A percentile compares a stretch with the other conserved stretches of the same genome.
Evolutionary conservation across 2,888 invertebrate genomes (phyloP).

Genomic region (Noctua janthina): DNA sequence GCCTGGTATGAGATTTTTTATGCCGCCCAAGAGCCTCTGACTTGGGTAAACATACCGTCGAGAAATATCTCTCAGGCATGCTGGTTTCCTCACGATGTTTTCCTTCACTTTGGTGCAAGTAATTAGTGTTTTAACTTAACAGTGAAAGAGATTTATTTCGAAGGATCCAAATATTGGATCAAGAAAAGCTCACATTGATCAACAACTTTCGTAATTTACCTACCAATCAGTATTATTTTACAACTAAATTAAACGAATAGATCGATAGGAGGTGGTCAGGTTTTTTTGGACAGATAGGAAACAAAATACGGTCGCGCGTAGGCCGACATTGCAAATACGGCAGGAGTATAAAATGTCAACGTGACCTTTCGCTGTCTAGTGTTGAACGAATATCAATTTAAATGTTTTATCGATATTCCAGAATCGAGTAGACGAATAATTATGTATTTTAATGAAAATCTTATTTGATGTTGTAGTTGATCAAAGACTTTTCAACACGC

Average conservation of each 20-base stretch:
- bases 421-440: not conserved
- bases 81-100: no score
- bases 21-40: no score
- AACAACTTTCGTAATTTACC: constrained; percentile 14
- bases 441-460: not conserved
- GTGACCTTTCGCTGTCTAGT: constrained; percentile 46
- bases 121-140: not conserved
- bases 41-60: no score
- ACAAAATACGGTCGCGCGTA: constrained; percentile 36
- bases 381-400: constrained; percentile 9
- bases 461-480: not conserved
- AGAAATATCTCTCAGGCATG: no score
- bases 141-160: not conserved
- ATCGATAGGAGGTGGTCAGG: not conserved
- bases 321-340: constrained; percentile 41
- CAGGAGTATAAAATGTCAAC: constrained; percentile 47
- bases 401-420: not conserved
- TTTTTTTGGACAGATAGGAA: constrained; percentile 3
- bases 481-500: not conserved
- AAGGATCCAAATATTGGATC: not conserved
- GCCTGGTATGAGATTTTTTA: no score
- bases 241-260: not conserved
- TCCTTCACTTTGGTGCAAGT: no score
- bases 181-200: not conserved
- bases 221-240: not conserved